Conservation (phyloP, 2,113 vertebrate genomes). For the Carollia perspicillata region DNA sequence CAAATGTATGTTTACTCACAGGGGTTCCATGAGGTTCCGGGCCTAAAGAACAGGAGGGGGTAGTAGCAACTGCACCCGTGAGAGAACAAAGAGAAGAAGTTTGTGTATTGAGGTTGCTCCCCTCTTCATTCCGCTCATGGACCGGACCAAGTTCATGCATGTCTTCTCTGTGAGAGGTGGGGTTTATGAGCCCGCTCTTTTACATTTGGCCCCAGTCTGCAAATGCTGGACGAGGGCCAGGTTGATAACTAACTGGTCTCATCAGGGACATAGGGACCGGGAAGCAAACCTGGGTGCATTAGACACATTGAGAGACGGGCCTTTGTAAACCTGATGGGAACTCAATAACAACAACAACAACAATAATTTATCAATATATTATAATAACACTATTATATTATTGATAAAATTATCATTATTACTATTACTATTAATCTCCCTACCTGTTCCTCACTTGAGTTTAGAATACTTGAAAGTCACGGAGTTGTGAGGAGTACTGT, state of each 20-base stretch:
- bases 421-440: not conserved
- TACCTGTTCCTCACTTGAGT: not conserved
- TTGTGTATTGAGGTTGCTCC: rapidly evolving
- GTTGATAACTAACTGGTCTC: not conserved
- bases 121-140: rapidly evolving
- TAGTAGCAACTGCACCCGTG: not conserved
- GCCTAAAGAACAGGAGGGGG: not conserved
- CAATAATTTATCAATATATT: not conserved
- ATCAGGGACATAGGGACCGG: not conserved
- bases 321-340: not conserved
- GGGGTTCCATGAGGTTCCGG: not conserved
- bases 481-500: not conserved
- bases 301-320: not conserved
- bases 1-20: not conserved
- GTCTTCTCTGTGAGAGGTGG: rapidly evolving
- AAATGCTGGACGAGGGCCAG: not conserved
- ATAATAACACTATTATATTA: not conserved
- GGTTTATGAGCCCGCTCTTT: not conserved
- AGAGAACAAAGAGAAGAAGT: not conserved
- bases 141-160: not conserved
- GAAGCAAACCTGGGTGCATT: not conserved
- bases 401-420: too few relatives aligned
- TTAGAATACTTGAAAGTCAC: not conserved
- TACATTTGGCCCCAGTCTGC: not conserved
- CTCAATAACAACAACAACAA: not conserved